Evolutionary conservation across 2,113 vertebrate genomes (phyloP).

Genomic region (Phalacrocorax pelagicus): DNA sequence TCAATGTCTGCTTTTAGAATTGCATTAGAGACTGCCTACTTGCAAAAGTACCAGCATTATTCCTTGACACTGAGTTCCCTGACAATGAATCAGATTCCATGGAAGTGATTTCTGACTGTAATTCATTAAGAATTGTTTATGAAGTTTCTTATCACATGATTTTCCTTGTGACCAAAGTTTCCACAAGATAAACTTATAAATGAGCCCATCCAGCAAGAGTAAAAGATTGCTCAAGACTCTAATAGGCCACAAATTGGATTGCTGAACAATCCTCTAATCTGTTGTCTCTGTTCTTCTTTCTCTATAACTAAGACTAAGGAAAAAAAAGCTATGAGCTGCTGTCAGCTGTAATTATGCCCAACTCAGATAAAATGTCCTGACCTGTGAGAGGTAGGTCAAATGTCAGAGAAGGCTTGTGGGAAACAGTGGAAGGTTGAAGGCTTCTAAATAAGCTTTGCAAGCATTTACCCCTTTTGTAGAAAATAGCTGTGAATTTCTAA

Average conservation of each 20-base stretch:
- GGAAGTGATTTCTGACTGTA: not conserved
- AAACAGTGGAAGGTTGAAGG: constrained; percentile 28
- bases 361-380: constrained; percentile 48
- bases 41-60: not conserved
- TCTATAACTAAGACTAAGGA: not conserved
- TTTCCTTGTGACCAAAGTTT: constrained; percentile 22
- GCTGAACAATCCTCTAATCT: constrained; percentile 26
- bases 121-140: not conserved
- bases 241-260: constrained; percentile 64
- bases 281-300: constrained; percentile 44
- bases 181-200: constrained; percentile 10
- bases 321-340: constrained; percentile 3
- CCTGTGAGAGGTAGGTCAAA: constrained; percentile 25
- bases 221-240: not conserved
- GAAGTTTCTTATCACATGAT: not conserved
- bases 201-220: not conserved
- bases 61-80: not conserved
- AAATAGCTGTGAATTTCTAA: constrained; percentile 36
- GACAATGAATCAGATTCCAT: not conserved
- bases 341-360: constrained; percentile 20
- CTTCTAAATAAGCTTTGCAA: constrained; percentile 44
- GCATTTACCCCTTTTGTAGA: constrained; percentile 15
- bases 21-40: not conserved
- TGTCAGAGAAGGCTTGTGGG: constrained; percentile 49
- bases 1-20: not conserved